Base-by-base conservation (phyloP, 2,888 invertebrate species). In the Lissonota sp. region DNA sequence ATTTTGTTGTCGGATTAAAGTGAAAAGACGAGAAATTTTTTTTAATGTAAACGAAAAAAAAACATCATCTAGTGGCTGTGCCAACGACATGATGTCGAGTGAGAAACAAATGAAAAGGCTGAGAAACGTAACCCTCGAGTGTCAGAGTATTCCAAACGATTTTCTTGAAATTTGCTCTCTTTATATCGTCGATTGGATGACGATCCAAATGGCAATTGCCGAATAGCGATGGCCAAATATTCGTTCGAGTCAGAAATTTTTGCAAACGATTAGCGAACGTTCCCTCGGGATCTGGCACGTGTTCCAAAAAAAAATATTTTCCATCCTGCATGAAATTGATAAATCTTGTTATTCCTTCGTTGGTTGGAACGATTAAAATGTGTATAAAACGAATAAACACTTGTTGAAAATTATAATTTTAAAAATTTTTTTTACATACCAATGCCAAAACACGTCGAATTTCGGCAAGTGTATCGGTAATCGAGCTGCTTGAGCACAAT, bases 171-270 rank as follows among this genome's bases (percentile, higher is more conserved):
- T 87, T 88, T 40, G 75, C 79, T 12, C 76, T 86, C 69, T 87
- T 80, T 16, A 91, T 90, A 5, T 87, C 83, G 2, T 40, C 40
- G 1, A 86, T 82, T 6, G 89, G 89, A 83, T 91, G 83, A 0
- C 74, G 73, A 63, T 91, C 85, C 42, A 91, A 80, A 40, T 81
- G 88, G 67, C 91, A 92, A 51, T 89, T 88, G 2, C 91, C 91
- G 73, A 88, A 91, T 10, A 92, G 73, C n/a, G 86, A 84, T 3
- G 91, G 90, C 91, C 91, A 92, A 75, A 92, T 86, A 80, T 85
- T 85, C 4, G 88, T 87, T 80, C 84, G 87, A 0, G 91, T 89
- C 40, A 90, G 82, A 44, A 87, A 69, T 12, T 71, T 84, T 85
- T 92, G 91, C 0, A 90, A 46, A 86, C 88, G 87, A n/a, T 78